A percentile compares a stretch with the other conserved stretches of the same genome.
Conservation (phyloP, 2,797 vertebrate species). For the Phataginus tricuspis region DNA sequence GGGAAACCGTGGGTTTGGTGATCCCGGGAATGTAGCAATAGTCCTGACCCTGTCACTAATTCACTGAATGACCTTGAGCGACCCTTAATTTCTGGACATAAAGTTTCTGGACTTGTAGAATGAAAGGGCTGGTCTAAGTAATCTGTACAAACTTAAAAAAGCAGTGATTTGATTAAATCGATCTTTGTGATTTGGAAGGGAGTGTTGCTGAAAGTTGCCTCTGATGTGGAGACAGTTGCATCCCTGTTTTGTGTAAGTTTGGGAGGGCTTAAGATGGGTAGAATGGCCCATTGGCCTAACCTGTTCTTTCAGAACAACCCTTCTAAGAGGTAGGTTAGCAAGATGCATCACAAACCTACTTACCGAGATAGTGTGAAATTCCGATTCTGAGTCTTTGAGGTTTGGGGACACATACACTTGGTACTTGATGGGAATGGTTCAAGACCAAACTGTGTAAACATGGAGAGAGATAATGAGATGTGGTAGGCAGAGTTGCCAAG, state of each 20-base stretch:
- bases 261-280: neutral
- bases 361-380: neutral
- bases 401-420: neutral
- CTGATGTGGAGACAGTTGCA: neutral
- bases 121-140: neutral
- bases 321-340: neutral
- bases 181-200: neutral
- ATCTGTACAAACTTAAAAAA: neutral
- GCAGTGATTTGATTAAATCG: neutral
- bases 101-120: neutral
- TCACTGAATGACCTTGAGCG: conserved; percentile 59
- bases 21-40: neutral
- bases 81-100: neutral
- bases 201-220: neutral
- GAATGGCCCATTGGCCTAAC: neutral
- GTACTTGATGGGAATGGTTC: neutral
- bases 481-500: neutral
- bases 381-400: neutral
- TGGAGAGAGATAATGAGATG: neutral
- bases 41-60: neutral
- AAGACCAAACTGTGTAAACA: neutral
- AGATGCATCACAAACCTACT: neutral
- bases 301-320: neutral
- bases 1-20: neutral
- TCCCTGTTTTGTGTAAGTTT: neutral